Evolutionary conservation across 1,140 invertebrate species (phyloP).

Genomic region (Eueides isabella): DNA sequence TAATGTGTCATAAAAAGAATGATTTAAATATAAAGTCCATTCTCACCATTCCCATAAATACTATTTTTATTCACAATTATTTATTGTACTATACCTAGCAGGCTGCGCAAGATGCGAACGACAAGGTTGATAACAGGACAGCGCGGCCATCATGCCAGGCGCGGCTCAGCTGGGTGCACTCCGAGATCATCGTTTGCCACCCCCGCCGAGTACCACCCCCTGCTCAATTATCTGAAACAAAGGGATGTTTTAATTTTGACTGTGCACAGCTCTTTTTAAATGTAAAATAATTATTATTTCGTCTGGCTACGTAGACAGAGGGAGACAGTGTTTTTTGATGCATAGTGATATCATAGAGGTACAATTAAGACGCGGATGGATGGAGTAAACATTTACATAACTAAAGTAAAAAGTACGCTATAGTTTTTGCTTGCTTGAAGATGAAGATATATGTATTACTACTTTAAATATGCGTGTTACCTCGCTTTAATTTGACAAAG

Average conservation of each 20-base stretch:
- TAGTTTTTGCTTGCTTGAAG: too few species aligned
- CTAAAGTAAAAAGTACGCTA: too few species aligned
- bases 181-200: constrained; percentile 61
- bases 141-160: constrained; percentile 67
- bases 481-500: too few species aligned
- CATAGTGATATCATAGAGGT: background rate
- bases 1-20: too few species aligned
- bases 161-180: constrained; percentile 35
- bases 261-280: background rate
- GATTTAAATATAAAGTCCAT: too few species aligned
- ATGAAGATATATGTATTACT: too few species aligned
- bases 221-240: constrained; percentile 36
- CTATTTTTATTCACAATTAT: too few species aligned
- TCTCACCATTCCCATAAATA: too few species aligned
- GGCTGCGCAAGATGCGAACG: constrained; percentile 73
- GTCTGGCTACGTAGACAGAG: background rate
- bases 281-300: constrained; percentile 1
- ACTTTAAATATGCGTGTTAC: too few species aligned
- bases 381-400: too few species aligned
- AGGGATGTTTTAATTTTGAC: background rate
- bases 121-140: constrained; percentile 75
- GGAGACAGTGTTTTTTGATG: background rate
- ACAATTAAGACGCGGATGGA: too few species aligned
- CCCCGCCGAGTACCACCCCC: constrained; percentile 29
- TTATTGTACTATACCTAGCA: constrained; percentile 56